phyloP scores from a whole-genome alignment of 2,888 invertebrate species.

The Gerris lacustris region DNA sequence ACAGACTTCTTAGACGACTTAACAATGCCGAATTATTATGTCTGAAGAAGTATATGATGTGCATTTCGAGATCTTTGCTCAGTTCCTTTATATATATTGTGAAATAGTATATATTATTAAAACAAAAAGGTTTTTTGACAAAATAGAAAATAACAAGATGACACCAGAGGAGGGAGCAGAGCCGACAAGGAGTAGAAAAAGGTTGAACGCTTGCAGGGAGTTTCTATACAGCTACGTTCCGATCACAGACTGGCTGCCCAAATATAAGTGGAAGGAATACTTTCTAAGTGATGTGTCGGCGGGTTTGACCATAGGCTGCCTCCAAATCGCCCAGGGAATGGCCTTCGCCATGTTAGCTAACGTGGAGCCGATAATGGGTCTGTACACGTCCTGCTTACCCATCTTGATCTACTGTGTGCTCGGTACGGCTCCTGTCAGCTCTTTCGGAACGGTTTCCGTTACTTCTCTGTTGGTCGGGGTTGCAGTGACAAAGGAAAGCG shows the following conservation, averaged over 20 bases:
- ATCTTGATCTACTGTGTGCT: background rate
- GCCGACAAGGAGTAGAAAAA: no score
- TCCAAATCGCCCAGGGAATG: background rate
- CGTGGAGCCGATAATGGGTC: background rate
- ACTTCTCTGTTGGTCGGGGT: background rate
- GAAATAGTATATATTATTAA: no score
- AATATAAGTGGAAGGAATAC: background rate
- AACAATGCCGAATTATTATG: no score
- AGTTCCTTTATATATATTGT: no score
- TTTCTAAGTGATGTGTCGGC: background rate
- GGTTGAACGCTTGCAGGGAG: background rate
- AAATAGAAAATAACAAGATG: no score
- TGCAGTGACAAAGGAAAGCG: background rate
- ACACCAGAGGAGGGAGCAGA: no score
- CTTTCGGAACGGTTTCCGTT: background rate
- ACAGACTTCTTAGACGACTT: no score
- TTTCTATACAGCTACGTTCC: background rate
- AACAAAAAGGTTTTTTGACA: no score
- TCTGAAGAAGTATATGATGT: no score
- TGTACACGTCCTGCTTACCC: background rate
- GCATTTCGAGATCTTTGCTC: no score
- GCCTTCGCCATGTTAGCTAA: background rate
- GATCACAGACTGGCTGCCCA: background rate
- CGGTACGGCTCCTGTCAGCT: background rate
- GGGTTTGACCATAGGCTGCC: background rate